Conservation (phyloP, 2,113 vertebrate genomes). For the Baryphthengus martii region DNA sequence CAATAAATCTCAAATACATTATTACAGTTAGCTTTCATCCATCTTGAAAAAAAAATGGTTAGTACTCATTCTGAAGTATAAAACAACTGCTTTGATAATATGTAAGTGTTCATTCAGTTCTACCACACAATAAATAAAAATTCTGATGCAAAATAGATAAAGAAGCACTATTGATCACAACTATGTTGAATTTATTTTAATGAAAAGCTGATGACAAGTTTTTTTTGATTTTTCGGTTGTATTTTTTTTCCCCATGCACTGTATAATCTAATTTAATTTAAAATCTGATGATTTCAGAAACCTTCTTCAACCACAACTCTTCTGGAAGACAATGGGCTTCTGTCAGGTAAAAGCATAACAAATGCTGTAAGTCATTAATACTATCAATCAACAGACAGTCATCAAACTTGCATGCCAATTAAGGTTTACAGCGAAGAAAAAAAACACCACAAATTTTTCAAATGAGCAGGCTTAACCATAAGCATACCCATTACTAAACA, state of each 20-base stretch:
- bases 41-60: neutral
- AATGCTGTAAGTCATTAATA: neutral
- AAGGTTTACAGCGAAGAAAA: neutral
- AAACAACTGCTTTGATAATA: neutral
- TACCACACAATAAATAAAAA: neutral
- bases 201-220: neutral
- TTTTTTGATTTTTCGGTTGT: too few species aligned
- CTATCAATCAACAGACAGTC: neutral
- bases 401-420: neutral
- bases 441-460: neutral
- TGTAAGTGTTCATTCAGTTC: neutral
- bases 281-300: neutral
- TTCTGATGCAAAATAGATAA: neutral
- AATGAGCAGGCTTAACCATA: neutral
- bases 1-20: neutral
- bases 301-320: neutral
- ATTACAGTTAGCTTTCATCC: neutral
- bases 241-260: too few species aligned
- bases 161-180: neutral
- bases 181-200: neutral
- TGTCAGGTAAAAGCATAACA: neutral
- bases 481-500: neutral
- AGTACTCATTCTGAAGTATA: neutral
- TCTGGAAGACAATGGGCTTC: neutral
- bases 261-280: neutral